Evolutionary conservation across 1,140 invertebrate species (phyloP), one percentile per base, ranked within the genome.

Genomic region (Ooceraea biroi): DNA sequence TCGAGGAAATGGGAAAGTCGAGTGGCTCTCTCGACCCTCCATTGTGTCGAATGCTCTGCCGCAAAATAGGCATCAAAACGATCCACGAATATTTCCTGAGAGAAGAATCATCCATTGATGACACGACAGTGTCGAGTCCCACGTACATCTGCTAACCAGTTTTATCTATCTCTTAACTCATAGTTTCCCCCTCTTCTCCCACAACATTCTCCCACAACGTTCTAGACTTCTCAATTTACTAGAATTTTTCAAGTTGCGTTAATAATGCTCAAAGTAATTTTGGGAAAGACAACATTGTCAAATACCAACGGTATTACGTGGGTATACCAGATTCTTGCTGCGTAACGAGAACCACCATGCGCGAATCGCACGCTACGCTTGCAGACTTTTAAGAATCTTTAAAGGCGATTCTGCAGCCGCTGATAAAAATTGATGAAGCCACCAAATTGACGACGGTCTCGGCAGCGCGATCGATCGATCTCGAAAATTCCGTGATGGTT

Each of bases 1-100:
- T 87, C 50, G 87, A 89, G 88, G 88, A 89, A 89, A 89, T 89
- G 88, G 88, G 87, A 87, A 89, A 89, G 82, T 89, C 85, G 85
- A 89, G 88, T 89, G 88, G 82, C 82, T 85, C 87, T 87, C 83
- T 82, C 87, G 57, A 86, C 82, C 88, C 82, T 80, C 74, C 25
- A 65, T 88, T 87, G 72, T 87, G 44, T 61, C 80, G 57, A 61
- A n/a, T 50, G 19, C 69, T 12, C 61, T 76, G 65, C 58, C 72
- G 27, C 74, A 19, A 83, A 84, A 74, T 65, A 73, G 73, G 61
- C 22, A 63, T 68, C 36, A 7, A 36, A 63, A 80, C 50, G 68
- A 74, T 74, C 73, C 76, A 68, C 85, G 72, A 66, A 88, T 82
- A 80, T 87, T 88, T 88, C 85, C 86, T 87, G 73, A 17, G 46